Evolutionary conservation across 2,888 invertebrate species (phyloP).

Genomic region (Hemithea aestivaria): DNA sequence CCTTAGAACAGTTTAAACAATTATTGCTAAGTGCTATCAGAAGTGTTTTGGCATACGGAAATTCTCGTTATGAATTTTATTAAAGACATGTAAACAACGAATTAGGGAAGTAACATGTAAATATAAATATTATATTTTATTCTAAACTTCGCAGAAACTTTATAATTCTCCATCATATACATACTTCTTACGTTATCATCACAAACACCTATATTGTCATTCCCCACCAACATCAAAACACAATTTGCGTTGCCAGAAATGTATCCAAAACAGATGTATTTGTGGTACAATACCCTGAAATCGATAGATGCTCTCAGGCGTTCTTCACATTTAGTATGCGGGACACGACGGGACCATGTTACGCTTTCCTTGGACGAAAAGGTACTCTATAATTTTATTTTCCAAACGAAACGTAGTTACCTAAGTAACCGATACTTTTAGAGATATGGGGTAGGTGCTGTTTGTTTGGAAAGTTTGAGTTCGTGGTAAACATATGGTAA

Average conservation of each 20-base stretch:
- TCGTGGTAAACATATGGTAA: constrained; percentile 25
- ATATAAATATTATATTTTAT: no score
- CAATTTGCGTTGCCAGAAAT: constrained; percentile 11
- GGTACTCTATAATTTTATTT: constrained; percentile 79
- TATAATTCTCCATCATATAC: no score
- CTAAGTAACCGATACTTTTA: constrained; percentile 68
- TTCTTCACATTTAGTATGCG: constrained; percentile 57
- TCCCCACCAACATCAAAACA: constrained; percentile 17
- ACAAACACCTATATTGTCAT: no score
- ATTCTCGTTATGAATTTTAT: no score
- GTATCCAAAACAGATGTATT: constrained; percentile 39
- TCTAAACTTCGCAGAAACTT: no score
- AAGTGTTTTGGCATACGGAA: no score
- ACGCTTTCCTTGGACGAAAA: constrained; percentile 68
- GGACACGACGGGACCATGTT: constrained; percentile 58
- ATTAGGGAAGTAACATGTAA: no score
- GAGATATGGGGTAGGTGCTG: constrained; percentile 29
- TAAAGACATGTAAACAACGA: no score
- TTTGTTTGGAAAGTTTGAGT: constrained; percentile 48
- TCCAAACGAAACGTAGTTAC: constrained; percentile 74
- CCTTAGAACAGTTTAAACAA: no score
- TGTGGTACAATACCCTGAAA: constrained; percentile 50
- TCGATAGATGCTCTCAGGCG: constrained; percentile 52
- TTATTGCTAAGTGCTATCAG: no score
- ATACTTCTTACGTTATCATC: no score